These are phyloP conservation scores for Peromyscus eremicus DNA, from an alignment of 2,797 vertebrate genomes.

Conservation along the genomic window DNA sequence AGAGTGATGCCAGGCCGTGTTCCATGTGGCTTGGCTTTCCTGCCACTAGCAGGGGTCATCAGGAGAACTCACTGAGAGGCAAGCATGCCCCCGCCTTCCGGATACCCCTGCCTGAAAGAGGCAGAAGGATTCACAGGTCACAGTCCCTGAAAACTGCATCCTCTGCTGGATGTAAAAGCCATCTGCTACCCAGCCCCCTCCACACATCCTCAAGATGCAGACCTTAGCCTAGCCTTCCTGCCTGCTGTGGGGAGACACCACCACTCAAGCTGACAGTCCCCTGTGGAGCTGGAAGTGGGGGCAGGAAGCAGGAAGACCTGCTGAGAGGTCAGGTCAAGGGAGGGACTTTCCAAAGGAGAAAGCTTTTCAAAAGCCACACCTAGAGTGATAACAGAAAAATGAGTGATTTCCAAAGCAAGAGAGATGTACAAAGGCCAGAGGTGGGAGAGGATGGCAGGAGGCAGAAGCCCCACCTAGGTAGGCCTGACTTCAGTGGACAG, in stretches of 20 bases:
- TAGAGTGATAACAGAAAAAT: not conserved
- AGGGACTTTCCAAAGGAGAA: not conserved
- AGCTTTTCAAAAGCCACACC: not conserved
- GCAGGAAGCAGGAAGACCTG: not conserved
- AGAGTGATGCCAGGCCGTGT: not conserved
- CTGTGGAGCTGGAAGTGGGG: not conserved
- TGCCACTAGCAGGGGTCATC: not conserved
- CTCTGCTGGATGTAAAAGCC: not conserved
- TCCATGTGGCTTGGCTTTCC: not conserved
- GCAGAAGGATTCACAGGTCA: not conserved
- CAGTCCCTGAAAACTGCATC: not conserved
- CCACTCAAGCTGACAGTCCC: not conserved
- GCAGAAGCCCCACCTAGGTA: not conserved
- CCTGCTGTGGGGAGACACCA: not conserved
- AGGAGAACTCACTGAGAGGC: not conserved
- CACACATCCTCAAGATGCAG: not conserved
- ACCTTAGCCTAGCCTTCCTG: not conserved
- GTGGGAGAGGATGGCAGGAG: not conserved
- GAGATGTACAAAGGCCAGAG: not conserved
- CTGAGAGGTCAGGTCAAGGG: not conserved
- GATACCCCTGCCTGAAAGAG: not conserved
- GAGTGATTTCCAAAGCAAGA: not conserved
- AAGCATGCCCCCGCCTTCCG: not conserved
- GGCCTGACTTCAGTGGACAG: conserved; percentile 18
- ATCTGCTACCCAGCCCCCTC: not conserved